Evolutionary conservation across 2,888 invertebrate genomes (phyloP).

Genomic region (Zelleria hepariella): DNA sequence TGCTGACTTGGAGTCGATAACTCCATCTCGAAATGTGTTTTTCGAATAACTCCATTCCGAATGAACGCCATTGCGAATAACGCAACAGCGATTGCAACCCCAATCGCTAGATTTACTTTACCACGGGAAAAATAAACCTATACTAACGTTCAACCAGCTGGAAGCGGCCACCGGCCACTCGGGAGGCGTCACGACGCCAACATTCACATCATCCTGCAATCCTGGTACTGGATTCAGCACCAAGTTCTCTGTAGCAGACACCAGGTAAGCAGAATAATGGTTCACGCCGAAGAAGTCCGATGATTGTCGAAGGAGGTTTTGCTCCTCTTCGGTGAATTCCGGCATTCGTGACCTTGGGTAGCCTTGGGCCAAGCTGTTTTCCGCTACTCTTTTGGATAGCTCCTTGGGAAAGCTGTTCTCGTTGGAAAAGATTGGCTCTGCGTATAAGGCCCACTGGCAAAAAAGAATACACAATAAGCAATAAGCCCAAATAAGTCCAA

Average conservation of each 20-base stretch:
- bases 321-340: slow-evolving; percentile 49
- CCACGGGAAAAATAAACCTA: no score
- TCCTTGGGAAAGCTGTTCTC: slow-evolving; percentile 67
- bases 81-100: no score
- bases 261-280: slow-evolving; percentile 69
- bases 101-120: no score
- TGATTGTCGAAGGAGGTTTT: slow-evolving; percentile 31
- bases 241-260: slow-evolving; percentile 25
- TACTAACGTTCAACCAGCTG: no score
- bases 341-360: slow-evolving; percentile 52
- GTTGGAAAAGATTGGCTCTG: slow-evolving; percentile 58
- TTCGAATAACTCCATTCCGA: no score
- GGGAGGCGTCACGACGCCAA: slow-evolving; percentile 11
- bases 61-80: no score
- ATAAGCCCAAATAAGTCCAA: not conserved
- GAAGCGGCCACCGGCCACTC: slow-evolving; percentile 37
- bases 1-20: no score
- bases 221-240: not conserved
- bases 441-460: slow-evolving; percentile 53
- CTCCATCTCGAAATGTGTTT: no score
- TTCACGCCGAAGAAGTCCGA: slow-evolving; percentile 73
- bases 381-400: slow-evolving; percentile 47
- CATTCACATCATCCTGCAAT: not conserved
- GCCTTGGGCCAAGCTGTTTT: slow-evolving; percentile 53
- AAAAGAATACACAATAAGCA: not conserved